Evolutionary conservation across 2,888 invertebrate genomes (phyloP), one percentile per base, ranked within the genome.

Genomic region (Anticlea derivata): DNA sequence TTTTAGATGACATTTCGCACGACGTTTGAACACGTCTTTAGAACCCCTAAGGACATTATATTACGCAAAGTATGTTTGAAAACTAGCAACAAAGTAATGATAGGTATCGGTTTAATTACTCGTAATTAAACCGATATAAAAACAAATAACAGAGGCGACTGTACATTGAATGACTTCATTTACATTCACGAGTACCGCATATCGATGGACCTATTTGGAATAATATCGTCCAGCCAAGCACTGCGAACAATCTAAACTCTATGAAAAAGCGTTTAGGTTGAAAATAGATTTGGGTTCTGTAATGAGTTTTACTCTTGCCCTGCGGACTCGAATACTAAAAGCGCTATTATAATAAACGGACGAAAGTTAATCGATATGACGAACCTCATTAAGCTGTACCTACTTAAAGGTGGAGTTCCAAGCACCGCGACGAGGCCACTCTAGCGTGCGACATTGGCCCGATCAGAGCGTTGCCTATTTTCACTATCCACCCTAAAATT

Each of bases 301-400:
- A 75, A 73, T 69, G 73, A 75, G 66, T 66, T 73, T 69, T 68
- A 65, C 60, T 62, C 50, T 53, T 48, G 53, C 50, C 48, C 38
- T 49, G 47, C 38, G 27, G 65, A 51, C 56, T 40, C 45, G 66
- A 71, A 70, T 71, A 70, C 63, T 61, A 64, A 70, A 50, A 54
- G 55, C 50, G 39, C 22, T 60, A 62, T 70, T 67, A 67, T 44
- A 55, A 50, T 23, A 54, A 55, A 39, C 20, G 50, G 35, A 33
- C 41, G 41, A 44, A 48, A 48, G 43, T 39, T 51, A 46, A 48
- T 50, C 44, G 50, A 39, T 51, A 51, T 41, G 41, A 49, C 45
- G 39, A 46, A 49, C 22, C 47, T 50, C 43, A 50, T 50, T 46
- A 44, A 40, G 43, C 37, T 24, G 30, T 43, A 43, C 33, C 12